Conservation (phyloP, 1,140 invertebrate species). For the Drosophila lacteicornis region DNA sequence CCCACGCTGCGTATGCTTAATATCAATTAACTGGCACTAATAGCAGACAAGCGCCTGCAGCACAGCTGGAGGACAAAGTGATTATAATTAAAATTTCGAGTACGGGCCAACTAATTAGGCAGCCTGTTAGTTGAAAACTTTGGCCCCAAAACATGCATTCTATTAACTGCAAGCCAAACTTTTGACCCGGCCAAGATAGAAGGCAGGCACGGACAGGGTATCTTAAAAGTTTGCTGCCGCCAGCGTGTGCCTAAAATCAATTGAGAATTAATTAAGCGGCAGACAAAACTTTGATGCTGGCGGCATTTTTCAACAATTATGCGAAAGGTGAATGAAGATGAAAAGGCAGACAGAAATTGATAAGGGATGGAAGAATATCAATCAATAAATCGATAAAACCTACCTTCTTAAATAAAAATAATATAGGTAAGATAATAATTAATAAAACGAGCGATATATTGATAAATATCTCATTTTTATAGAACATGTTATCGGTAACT, state of each 20-base stretch:
- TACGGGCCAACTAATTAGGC: conserved; percentile 51
- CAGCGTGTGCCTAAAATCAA: conserved; percentile 62
- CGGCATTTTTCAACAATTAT: conserved; percentile 55
- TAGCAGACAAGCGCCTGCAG: conserved; percentile 8
- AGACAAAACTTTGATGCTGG: conserved; percentile 50
- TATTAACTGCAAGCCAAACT: conserved; percentile 23
- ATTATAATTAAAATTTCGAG: conserved; percentile 47
- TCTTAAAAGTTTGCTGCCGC: conserved; percentile 18
- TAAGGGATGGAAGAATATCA: background rate
- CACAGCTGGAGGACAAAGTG: conserved; percentile 29
- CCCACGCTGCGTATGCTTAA: conserved; percentile 51
- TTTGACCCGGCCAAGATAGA: background rate
- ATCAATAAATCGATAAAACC: background rate
- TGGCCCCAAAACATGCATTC: conserved; percentile 27
- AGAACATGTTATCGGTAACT: too few relatives aligned
- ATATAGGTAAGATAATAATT: too few relatives aligned
- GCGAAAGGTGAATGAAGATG: conserved; percentile 13
- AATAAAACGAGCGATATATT: too few relatives aligned
- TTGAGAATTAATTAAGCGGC: conserved; percentile 66
- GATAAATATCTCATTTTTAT: too few relatives aligned
- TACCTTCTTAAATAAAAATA: too few relatives aligned
- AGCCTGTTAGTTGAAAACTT: conserved; percentile 40
- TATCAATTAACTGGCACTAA: conserved; percentile 49
- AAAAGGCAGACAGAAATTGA: conserved; percentile 11
- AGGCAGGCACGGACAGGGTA: conserved; percentile 7